Base-by-base conservation (phyloP, 2,797 vertebrate species). In the Pogonophryne albipinna region DNA sequence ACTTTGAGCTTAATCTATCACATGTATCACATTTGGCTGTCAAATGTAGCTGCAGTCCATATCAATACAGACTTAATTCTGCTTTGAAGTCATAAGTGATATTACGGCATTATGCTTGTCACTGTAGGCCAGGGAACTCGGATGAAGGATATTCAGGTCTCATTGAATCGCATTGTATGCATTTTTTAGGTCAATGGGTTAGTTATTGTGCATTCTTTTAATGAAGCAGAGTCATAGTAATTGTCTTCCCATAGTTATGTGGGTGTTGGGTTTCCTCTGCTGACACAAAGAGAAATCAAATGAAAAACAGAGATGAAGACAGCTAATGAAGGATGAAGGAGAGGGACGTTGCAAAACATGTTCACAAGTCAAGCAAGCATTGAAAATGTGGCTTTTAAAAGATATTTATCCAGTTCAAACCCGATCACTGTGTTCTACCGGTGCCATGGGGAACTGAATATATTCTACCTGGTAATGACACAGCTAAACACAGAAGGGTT, bases 401-500 rank as follows among this genome's bases (percentile, higher is more conserved):
- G 49, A 44, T 15, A 63, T 65, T 31, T 17, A 0, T 65, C 13
- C 45, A 42, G 38, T 4, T 31, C 46, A 13, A 19, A 13, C 38
- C 59, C 31, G 44, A 52, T 49, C 1, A 1, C 46, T 23, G 58
- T 15, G 50, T 70, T 62, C 27, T 38, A 2, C 38, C 12, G 60
- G 13, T 72, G 69, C 53, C 46, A 46, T 19, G 49, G 23, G 49
- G 57, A 70, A 10, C 60, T 64, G 58, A 62, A 20, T 10, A 67
- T 23, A 27, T 47, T 84, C 45, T 53, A 71, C 65, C 72, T 88
- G 92, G 82, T 95, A 95, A 95, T 94, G 94, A 96, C 94, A 95
- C 94, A 86, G 91, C 92, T 95, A 95, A 94, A 96, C 91, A 95
- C 95, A 93, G 94, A 92, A 80, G 76, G 65, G 87, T 93, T 95